A percentile compares a stretch with the other conserved stretches of the same genome.
These are phyloP conservation scores for Eurosta solidaginis DNA, from an alignment of 1,140 invertebrate species.

Conservation along the genomic window DNA sequence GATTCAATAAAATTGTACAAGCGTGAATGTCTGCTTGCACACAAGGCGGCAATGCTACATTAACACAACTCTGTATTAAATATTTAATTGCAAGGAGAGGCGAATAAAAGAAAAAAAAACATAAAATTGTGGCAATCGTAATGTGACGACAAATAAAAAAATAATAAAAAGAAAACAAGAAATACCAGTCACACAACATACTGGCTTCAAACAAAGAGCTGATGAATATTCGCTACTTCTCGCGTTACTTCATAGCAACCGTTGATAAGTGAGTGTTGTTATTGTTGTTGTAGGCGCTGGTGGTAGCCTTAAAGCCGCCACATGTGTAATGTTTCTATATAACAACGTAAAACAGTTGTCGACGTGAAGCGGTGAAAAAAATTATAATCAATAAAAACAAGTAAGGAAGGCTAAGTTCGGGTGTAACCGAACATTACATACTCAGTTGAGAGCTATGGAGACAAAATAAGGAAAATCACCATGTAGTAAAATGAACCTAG, in stretches of 20 bases:
- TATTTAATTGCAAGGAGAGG: not conserved
- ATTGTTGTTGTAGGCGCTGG: not conserved
- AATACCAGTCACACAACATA: conserved; percentile 7
- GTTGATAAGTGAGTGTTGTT: too few species aligned
- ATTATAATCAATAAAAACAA: not conserved
- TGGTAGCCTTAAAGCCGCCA: not conserved
- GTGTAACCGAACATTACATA: too few species aligned
- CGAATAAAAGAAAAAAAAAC: not conserved
- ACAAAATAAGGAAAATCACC: too few species aligned
- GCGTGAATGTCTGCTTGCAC: not conserved
- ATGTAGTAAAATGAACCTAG: too few species aligned
- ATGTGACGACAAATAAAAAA: not conserved
- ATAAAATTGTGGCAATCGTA: not conserved
- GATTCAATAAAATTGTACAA: not conserved
- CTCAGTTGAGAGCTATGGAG: too few species aligned
- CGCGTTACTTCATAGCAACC: not conserved
- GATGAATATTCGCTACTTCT: not conserved
- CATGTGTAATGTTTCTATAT: not conserved
- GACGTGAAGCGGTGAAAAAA: not conserved
- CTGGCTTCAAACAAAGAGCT: not conserved
- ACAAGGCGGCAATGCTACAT: too few species aligned
- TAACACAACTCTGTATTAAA: too few species aligned
- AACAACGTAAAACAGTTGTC: not conserved
- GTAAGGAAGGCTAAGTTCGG: not conserved
- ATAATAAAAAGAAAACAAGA: conserved; percentile 9